These are phyloP conservation scores for Hyposoter didymator DNA, from an alignment of 2,888 invertebrate genomes.

Conservation along the genomic window DNA sequence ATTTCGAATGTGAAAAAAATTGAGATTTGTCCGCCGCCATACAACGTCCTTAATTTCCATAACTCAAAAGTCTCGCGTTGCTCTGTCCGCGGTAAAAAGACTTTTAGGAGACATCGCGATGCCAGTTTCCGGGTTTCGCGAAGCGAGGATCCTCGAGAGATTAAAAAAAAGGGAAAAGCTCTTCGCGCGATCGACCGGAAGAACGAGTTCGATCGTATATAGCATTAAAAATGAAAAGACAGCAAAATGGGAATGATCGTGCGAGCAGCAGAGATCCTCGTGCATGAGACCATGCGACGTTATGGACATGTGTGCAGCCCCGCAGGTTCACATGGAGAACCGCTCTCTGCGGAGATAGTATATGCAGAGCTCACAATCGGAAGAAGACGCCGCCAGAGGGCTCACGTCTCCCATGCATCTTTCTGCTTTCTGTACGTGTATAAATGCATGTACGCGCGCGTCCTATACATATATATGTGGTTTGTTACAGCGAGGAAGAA, in stretches of 20 bases:
- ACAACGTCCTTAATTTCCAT: too few species aligned
- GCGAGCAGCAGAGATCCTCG: background rate
- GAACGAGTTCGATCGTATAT: conserved; percentile 44
- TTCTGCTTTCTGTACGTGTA: background rate
- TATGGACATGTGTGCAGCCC: background rate
- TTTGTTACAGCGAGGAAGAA: conserved; percentile 66
- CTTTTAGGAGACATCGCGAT: background rate
- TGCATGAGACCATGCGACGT: background rate
- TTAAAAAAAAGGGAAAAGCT: background rate
- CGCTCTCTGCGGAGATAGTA: conserved; percentile 30
- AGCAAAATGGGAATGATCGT: conserved; percentile 9
- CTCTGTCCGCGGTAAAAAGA: too few species aligned
- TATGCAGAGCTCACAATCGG: conserved; percentile 57
- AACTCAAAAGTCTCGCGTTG: too few species aligned
- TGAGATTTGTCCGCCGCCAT: too few species aligned
- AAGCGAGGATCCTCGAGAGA: conserved; percentile 10
- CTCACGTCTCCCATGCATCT: background rate
- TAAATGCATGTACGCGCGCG: conserved; percentile 12
- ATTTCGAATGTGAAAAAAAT: too few species aligned
- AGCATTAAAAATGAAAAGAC: background rate
- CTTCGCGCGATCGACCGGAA: conserved; percentile 40
- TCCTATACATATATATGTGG: background rate
- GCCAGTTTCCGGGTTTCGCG: conserved; percentile 23
- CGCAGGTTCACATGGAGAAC: conserved; percentile 48
- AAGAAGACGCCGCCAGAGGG: conserved; percentile 56